phyloP scores from a whole-genome alignment of 2,797 vertebrate species.

The Lates japonicus region DNA sequence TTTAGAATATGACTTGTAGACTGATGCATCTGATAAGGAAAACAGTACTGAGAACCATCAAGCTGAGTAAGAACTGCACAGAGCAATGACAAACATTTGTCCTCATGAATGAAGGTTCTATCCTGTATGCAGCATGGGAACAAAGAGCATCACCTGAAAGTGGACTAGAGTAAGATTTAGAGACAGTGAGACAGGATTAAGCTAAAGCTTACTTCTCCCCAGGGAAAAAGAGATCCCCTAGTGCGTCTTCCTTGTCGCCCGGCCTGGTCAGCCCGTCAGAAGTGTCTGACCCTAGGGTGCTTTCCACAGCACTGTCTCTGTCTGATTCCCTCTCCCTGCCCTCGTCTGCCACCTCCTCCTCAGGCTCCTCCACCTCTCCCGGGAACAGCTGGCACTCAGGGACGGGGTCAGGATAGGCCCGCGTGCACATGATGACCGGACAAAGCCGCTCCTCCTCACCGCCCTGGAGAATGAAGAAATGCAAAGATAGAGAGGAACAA shows the following conservation, averaged over 20 bases:
- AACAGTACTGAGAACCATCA: too few relatives aligned
- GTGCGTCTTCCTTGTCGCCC: constrained; percentile 87
- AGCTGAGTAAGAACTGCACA: too few relatives aligned
- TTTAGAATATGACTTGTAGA: neutral
- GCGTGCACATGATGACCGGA: constrained; percentile 88
- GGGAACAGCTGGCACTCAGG: constrained; percentile 86
- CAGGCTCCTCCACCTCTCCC: constrained; percentile 83
- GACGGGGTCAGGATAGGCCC: constrained; percentile 72
- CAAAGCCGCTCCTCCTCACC: constrained; percentile 81
- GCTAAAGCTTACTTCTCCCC: constrained; percentile 90
- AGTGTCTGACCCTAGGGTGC: constrained; percentile 89
- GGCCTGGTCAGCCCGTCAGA: constrained; percentile 82
- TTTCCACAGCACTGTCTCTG: constrained; percentile 93
- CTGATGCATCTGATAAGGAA: neutral
- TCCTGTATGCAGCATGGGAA: neutral
- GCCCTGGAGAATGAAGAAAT: constrained; percentile 78
- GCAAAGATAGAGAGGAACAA: neutral
- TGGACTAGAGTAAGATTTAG: neutral
- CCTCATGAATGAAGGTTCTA: neutral
- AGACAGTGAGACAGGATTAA: constrained; percentile 2
- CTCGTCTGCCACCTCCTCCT: constrained; percentile 82
- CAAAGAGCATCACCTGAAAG: neutral
- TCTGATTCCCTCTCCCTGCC: constrained; percentile 89
- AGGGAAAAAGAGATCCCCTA: constrained; percentile 89
- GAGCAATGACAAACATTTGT: too few relatives aligned